These are phyloP conservation scores for Cetonia aurata DNA, from an alignment of 2,888 invertebrate species.

Conservation along the genomic window DNA sequence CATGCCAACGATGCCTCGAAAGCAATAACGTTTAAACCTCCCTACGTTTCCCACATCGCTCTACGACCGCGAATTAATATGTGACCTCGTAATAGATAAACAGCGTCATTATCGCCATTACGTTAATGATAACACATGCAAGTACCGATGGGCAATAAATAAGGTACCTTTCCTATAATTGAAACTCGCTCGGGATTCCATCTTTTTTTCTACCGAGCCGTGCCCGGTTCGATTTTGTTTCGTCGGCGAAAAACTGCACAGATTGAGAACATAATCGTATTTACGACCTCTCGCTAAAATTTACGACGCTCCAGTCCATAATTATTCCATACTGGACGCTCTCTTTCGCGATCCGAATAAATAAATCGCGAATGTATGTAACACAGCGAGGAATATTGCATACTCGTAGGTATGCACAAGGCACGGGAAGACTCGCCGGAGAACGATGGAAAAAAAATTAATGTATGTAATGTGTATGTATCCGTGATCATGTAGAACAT, in stretches of 20 bases:
- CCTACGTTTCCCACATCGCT: constrained; percentile 20
- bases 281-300: constrained; percentile 32
- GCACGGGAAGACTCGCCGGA: constrained; percentile 26
- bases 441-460: constrained; percentile 29
- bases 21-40: constrained; percentile 30
- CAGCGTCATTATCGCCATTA: constrained; percentile 40
- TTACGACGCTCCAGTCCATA: constrained; percentile 39
- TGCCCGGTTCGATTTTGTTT: constrained; percentile 9
- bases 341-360: constrained; percentile 39
- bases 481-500: constrained; percentile 43
- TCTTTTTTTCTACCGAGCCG: neutral
- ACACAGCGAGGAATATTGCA: constrained; percentile 22
- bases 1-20: constrained; percentile 13
- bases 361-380: constrained; percentile 36
- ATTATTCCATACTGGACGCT: constrained; percentile 40
- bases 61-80: constrained; percentile 31
- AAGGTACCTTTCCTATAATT: constrained; percentile 31
- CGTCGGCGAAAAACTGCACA: constrained; percentile 32
- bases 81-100: constrained; percentile 35
- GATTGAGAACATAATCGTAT: constrained; percentile 41
- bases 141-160: constrained; percentile 31
- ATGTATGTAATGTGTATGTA: constrained; percentile 44
- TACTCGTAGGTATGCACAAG: constrained; percentile 21
- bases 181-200: constrained; percentile 30
- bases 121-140: constrained; percentile 37